A percentile compares a stretch with the other conserved stretches of the same genome.
Conservation (phyloP, 2,888 invertebrate species). For the Cantharis lateralis region DNA sequence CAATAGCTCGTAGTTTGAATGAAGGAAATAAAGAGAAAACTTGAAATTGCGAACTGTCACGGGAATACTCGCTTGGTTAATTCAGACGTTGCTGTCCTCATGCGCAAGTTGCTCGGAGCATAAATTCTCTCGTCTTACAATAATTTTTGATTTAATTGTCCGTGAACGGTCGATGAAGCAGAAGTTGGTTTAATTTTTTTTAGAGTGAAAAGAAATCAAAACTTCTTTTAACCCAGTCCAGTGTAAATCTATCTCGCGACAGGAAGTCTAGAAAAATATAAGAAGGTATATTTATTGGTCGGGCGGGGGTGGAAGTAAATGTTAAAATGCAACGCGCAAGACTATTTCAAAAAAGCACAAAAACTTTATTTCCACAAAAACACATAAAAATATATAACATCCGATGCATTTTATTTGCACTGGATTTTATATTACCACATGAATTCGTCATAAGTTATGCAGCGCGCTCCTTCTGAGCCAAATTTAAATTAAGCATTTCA, state of each 20-base stretch:
- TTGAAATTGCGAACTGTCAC: background rate
- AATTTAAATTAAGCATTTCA: background rate
- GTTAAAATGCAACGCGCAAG: conserved; percentile 40
- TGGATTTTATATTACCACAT: conserved; percentile 37
- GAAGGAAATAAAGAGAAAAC: background rate
- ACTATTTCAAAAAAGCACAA: conserved; percentile 48
- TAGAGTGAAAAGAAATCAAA: conserved; percentile 14
- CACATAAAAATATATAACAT: conserved; percentile 57
- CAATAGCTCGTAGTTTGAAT: background rate
- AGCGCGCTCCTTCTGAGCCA: background rate
- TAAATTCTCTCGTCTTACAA: background rate
- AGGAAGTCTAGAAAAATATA: conserved; percentile 41
- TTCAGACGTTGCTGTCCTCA: background rate
- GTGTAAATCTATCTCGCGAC: conserved; percentile 30
- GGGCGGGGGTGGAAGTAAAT: conserved; percentile 42
- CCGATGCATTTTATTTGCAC: conserved; percentile 49
- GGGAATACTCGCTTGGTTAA: background rate
- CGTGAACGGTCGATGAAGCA: background rate
- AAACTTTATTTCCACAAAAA: conserved; percentile 54
- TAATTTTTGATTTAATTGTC: background rate
- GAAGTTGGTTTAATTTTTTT: background rate
- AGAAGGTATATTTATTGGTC: conserved; percentile 48
- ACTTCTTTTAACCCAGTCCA: conserved; percentile 27
- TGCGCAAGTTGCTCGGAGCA: background rate
- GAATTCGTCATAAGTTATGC: background rate